Base-by-base conservation (phyloP, 2,888 invertebrate species). In the Eretmocerus hayati region DNA sequence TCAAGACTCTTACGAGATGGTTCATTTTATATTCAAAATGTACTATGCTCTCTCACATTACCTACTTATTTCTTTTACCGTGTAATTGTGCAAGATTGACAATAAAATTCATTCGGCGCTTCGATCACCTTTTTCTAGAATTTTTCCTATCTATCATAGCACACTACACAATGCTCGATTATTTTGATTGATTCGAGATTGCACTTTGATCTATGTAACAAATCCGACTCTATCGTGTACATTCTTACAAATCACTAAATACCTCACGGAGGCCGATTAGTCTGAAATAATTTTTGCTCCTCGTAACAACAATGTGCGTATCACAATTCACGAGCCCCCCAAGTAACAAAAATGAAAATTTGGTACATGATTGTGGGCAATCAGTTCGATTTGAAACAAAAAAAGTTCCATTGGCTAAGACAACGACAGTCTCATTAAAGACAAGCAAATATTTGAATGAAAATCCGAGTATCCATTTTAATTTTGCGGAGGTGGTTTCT, bases 401-500 rank as follows among this genome's bases (percentile, higher is more conserved):
- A n/a, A n/a, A n/a, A n/a, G n/a, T n/a, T n/a, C n/a, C n/a, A n/a
- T n/a, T n/a, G n/a, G n/a, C n/a, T n/a, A n/a, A n/a, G n/a, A n/a
- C n/a, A n/a, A n/a, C n/a, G n/a, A n/a, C n/a, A n/a, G n/a, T n/a
- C n/a, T n/a, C n/a, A n/a, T n/a, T n/a, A n/a, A n/a, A n/a, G n/a
- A n/a, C n/a, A n/a, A n/a, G n/a, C n/a, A n/a, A n/a, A n/a, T n/a
- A n/a, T n/a, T n/a, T n/a, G n/a, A n/a, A n/a, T n/a, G n/a, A n/a
- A n/a, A n/a, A n/a, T n/a, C n/a, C n/a, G n/a, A n/a, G n/a, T n/a
- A n/a, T n/a, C n/a, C n/a, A n/a, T n/a, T 48, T 61, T 65, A 69
- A 55, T 69, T 69, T 49, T 70, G 67, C 13, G 63, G 43, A 50
- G 68, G 67, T 35, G 74, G 67, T 62, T 80, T 75, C 55, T 80